Base-by-base conservation (phyloP, 1,140 invertebrate species). In the Eupristina koningsbergeri region DNA sequence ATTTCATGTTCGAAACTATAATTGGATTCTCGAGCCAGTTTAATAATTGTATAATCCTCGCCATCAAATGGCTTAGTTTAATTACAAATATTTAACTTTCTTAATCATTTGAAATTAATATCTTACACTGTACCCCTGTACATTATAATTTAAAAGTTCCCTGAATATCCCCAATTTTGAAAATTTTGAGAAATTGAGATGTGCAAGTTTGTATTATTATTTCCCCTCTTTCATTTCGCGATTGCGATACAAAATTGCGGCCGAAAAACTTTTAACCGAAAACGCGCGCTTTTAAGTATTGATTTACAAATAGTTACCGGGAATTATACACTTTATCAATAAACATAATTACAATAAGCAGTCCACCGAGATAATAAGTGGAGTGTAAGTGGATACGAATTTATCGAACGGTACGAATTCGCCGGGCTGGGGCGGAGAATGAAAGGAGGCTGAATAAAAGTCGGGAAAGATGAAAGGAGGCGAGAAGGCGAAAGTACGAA, bases 401-500 rank as follows among this genome's bases (percentile, higher is more conserved):
- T 74, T 45, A 81, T 74, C 22, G 58, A 69, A 61, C 31, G 53
- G 29, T 45, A 29, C 47, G 76, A 58, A 50, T 39, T 7, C 47
- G 47, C 50, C 39, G 53, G 39, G 39, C n/a, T n/a, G n/a, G n/a
- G n/a, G n/a, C n/a, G n/a, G n/a, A n/a, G n/a, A n/a, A n/a, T n/a
- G 34, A 53, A 82, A 75, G 45, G 50, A 67, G 31, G 73, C 76
- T 67, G 45, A 82, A 75, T 82, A 50, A 82, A 76, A 76, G 53
- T 76, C 29, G 80, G 41, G n/a, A 64, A 53, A 74, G 80, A 81
- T 47, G 41, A 75, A 82, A 75, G 79, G n/a, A 80, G 29, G 36
- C 1, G 39, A 71, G 67, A 41, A 36, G 36, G 36, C 36, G 6
- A 41, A n/a, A 71, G 67, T 71, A 71, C 36, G 39, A 71, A 41